Conservation (phyloP, 2,797 vertebrate species). For the Bucorvus abyssinicus region DNA sequence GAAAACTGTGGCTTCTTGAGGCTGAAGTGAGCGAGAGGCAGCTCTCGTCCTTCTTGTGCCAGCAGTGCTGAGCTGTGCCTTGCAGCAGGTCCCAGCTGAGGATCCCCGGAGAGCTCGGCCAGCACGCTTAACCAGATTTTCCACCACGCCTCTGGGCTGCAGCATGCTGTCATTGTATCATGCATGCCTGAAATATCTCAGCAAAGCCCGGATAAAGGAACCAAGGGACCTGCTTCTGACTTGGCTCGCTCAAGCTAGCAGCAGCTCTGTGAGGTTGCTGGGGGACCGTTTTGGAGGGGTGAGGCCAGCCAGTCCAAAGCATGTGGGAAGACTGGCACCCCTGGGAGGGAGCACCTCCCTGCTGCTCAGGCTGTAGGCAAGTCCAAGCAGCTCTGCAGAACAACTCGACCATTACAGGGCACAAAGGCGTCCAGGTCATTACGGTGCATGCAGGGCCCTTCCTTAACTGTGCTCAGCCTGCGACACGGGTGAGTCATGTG, state of each 20-base stretch:
- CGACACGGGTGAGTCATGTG: not conserved
- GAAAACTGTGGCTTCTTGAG: not conserved
- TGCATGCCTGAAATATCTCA: constrained; percentile 11
- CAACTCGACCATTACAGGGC: not conserved
- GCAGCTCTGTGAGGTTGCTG: not conserved
- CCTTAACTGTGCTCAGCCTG: not conserved
- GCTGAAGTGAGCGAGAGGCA: not conserved
- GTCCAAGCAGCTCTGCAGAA: not conserved
- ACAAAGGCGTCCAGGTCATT: rapidly evolving
- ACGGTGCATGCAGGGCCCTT: not conserved
- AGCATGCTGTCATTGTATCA: constrained; percentile 6
- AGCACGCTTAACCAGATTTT: constrained; percentile 19
- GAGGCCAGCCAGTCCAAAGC: not conserved
- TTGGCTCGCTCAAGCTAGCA: not conserved
- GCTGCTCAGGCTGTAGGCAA: not conserved
- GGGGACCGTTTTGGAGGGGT: not conserved
- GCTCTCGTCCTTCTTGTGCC: not conserved
- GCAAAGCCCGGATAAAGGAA: not conserved
- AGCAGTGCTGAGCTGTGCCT: constrained; percentile 6
- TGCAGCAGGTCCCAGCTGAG: not conserved
- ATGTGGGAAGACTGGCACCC: not conserved
- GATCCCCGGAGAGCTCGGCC: not conserved
- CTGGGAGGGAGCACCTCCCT: not conserved
- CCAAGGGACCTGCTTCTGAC: not conserved
- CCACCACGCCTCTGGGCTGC: constrained; percentile 16